phyloP scores from a whole-genome alignment of 64 coral and sea anemone genomes.

The Stichodactyla helianthus region DNA sequence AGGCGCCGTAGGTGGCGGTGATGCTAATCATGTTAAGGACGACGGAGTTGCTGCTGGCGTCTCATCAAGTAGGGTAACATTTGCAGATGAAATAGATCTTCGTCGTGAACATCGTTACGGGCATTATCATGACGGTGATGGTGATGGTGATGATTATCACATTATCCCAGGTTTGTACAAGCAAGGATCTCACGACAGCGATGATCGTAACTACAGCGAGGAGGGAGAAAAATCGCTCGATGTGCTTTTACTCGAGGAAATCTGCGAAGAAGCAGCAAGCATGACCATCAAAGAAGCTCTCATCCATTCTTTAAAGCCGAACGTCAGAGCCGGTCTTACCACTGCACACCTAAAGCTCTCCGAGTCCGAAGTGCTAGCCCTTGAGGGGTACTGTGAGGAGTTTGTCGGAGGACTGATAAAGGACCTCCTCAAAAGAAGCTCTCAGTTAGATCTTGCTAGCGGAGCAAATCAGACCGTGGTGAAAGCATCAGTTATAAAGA shows the following conservation, averaged over 20 bases:
- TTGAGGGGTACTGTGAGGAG: slow-evolving; percentile 76
- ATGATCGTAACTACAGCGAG: not conserved
- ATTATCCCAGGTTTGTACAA: not conserved
- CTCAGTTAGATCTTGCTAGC: not conserved
- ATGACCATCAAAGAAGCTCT: slow-evolving; percentile 95
- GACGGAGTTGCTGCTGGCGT: too few relatives aligned
- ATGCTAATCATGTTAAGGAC: not conserved
- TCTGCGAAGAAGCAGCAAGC: slow-evolving; percentile 84
- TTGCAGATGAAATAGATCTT: not conserved
- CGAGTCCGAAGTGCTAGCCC: slow-evolving; percentile 54
- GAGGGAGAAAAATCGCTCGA: slow-evolving; percentile 25
- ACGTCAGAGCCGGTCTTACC: slow-evolving; percentile 52
- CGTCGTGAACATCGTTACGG: not conserved
- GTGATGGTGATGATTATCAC: not conserved
- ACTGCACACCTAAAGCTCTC: slow-evolving; percentile 52
- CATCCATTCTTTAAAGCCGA: slow-evolving; percentile 62
- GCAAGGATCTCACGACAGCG: not conserved
- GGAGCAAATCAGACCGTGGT: not conserved
- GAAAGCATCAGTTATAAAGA: not conserved
- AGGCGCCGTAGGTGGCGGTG: not conserved
- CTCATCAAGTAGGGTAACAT: not conserved
- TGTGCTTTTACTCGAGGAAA: slow-evolving; percentile 60
- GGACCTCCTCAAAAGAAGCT: slow-evolving; percentile 33
- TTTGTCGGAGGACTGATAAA: slow-evolving; percentile 64
- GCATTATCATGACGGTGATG: not conserved